Evolutionary conservation across 2,113 vertebrate species (phyloP), one percentile per base, ranked within the genome.

Genomic region (Carassius carassius): DNA sequence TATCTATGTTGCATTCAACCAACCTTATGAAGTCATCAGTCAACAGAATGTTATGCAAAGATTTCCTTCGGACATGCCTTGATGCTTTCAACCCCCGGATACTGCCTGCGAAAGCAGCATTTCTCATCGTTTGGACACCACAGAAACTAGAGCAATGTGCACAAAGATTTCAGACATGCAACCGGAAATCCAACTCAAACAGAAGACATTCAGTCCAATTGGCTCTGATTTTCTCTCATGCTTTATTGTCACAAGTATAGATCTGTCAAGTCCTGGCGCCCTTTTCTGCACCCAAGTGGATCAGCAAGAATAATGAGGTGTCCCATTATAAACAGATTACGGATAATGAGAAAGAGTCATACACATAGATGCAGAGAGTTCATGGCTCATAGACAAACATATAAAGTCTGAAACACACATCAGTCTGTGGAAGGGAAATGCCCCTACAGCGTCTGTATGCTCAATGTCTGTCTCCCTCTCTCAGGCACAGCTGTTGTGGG

Each of bases 281-380:
- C 19, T 73, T 74, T 54, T 60, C 41, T 54, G 84, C 56, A 44
- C 80, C 63, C 70, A 56, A 56, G 23, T 81, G 70, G 21, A 54
- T 62, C 54, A 41, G 62, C 69, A 63, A 75, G 44, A 86, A 76
- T 81, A 81, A 81, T 80, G 69, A 86, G 77, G 69, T 70, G 84
- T 79, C 67, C 84, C 32, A 86, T 82, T 65, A 82, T 67, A 86
- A 86, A 19, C 65, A 60, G 23, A 78, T 44, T 67, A 67, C 51
- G 44, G n/a, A 69, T 78, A 84, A 77, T 84, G 41, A 78, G 63
- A 63, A 78, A 78, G 29, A 56, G 21, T 41, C 63, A 44, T 63
- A 78, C 65, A 85, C 4, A 23, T 10, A 67, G 11, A 67, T 11
- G 14, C 35, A 44, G 21, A 47, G 70, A 63, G 82, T n/a, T 47